Evolutionary conservation across 2,797 vertebrate species (phyloP).

Genomic region (Parambassis ranga): DNA sequence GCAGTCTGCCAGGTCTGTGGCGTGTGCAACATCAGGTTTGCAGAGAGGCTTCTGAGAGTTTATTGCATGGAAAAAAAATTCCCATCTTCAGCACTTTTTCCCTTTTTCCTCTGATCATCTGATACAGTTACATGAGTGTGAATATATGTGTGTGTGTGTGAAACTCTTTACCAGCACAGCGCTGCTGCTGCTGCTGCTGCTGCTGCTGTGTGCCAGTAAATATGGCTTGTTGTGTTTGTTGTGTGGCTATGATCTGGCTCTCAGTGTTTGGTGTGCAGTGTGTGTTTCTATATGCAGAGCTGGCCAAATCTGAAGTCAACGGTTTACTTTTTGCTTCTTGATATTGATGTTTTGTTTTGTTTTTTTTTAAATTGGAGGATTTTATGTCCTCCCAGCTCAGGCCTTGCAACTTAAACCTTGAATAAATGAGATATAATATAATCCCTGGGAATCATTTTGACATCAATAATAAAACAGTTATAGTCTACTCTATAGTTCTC

Average conservation of each 20-base stretch:
- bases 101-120: conserved; percentile 31
- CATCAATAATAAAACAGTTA: not conserved
- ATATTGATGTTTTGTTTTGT: not conserved
- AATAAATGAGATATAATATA: too few relatives aligned
- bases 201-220: conserved; percentile 15
- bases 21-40: conserved; percentile 49
- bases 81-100: conserved; percentile 12
- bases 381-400: not conserved
- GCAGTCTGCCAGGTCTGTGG: conserved; percentile 20
- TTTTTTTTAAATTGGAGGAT: not conserved
- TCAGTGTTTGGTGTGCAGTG: conserved; percentile 9
- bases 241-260: conserved; percentile 15
- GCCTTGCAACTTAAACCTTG: too few relatives aligned
- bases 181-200: conserved; percentile 16
- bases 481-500: too few relatives aligned
- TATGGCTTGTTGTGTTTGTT: conserved; percentile 52
- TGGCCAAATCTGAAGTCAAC: not conserved
- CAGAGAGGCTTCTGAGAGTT: conserved; percentile 56
- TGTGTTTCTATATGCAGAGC: conserved; percentile 28
- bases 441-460: not conserved
- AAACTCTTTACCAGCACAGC: conserved; percentile 5
- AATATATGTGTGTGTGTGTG: conserved; percentile 21
- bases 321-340: not conserved
- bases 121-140: conserved; percentile 20
- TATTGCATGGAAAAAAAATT: conserved; percentile 77